Base-by-base conservation (phyloP, 2,113 vertebrate genomes). In the Gymnarchus niloticus region DNA sequence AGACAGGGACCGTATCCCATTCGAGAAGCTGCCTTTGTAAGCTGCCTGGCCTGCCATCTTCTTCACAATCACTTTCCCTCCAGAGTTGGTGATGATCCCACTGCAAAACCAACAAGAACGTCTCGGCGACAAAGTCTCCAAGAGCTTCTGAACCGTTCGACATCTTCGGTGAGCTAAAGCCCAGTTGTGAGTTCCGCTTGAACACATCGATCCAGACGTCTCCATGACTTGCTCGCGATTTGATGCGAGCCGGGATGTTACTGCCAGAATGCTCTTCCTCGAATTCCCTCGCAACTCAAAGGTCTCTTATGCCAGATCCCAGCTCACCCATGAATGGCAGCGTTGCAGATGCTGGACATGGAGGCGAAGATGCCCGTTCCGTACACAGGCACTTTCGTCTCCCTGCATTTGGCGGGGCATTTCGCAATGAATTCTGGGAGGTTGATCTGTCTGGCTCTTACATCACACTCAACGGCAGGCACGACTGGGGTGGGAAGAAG, bases 261-360 rank as follows among this genome's bases (percentile, higher is more conserved):
- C 61, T 37, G 28, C 61, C 61, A 41, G 33, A 19, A 41, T 17
- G 28, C 33, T 69, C 2, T 10, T n/a, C n/a, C n/a, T n/a, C n/a
- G n/a, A 4, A 69, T 17, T 69, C 28, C 65, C 65, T 69, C 28
- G 3, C 33, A 54, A 21, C 65, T 37, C 51, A 19, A 23, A 56
- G 80, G 6, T 54, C 23, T 28, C 14, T 33, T 28, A 3, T 19
- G 17, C 48, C n/a, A 37, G 80, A 46, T 69, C 44, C 10, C 25
- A 25, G 82, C 95, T 88, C 84, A 99, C 98, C 96, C 98, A 94
- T 99, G 98, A 88, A 99, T 95, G 28, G 97, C 98, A 23, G 98
- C 97, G 0, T 95, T 95, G 77, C 98, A 99, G 87, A 99, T 94
- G 44, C 97, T 99, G 94, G 98, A 99, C 89, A 97, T 97, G 81